Evolutionary conservation across 2,113 vertebrate genomes (phyloP).

Genomic region (human): GRCh38 chr9:76074001-76074500

Average conservation of each 20-base stretch:
- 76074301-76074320: neutral
- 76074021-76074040: constrained; percentile 18
- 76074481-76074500: neutral
- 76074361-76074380: constrained; percentile 21
- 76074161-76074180: neutral
- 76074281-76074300: neutral
- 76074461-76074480: neutral
- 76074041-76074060: neutral
- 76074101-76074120: neutral
- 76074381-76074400: constrained; percentile 5
- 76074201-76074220: neutral
- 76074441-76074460: neutral
- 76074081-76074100: neutral
- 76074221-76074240: neutral
- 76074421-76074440: neutral
- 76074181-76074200: neutral
- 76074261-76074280: constrained; percentile 3
- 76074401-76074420: constrained; percentile 2
- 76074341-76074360: neutral
- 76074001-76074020: neutral
- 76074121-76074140: neutral
- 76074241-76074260: neutral
- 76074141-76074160: neutral
- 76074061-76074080: neutral
- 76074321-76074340: neutral